Base-by-base conservation (phyloP, 53 echinoderm and acorn worm species). In the Antedon mediterranea region DNA sequence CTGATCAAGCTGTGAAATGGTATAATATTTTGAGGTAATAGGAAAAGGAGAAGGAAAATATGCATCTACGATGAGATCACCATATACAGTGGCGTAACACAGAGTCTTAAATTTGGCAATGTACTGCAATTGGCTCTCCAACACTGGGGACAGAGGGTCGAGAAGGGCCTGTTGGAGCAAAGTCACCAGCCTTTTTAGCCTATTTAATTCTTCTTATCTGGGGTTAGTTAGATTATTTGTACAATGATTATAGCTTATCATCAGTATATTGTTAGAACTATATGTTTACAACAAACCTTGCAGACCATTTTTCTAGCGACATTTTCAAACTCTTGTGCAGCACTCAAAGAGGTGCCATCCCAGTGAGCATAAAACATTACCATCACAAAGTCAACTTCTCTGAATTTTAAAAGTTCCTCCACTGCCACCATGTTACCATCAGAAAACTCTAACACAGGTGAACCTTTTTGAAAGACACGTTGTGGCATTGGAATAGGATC, bases 331-430 rank as follows among this genome's bases (percentile, higher is more conserved):
- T 98, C 88, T 18, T 80, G 31, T 14, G 88, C 90, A 34, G 84
- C 78, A 72, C 89, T 89, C 42, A 90, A 32, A 6, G 92, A 98
- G 73, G 86, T 86, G 15, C 93, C 90, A 82, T 98, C 98, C 98
- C 98, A 98, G 78, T 92, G 98, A 18, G 98, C 98, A 72, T 98
- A 98, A 82, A 93, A 98, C 98, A 98, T 92, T 32, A 90, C 88
- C 77, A 98, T 76, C 73, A 83, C 92, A 27, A 88, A 82, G 29
- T 98, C 98, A 13, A 86, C 81, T 30, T 74, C 86, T 29, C 83
- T 78, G 26, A 74, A 43, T 34, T 77, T 83, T 31, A 98, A 80
- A 33, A 78, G 75, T 28, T 79, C 80, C 42, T 75, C 43, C 20
- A 88, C 92, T 18, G 43, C 82, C 9, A 77, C 42, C 81, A 98